phyloP scores from a whole-genome alignment of 1,140 invertebrate genomes.

The Zaprionus ghesquierei region DNA sequence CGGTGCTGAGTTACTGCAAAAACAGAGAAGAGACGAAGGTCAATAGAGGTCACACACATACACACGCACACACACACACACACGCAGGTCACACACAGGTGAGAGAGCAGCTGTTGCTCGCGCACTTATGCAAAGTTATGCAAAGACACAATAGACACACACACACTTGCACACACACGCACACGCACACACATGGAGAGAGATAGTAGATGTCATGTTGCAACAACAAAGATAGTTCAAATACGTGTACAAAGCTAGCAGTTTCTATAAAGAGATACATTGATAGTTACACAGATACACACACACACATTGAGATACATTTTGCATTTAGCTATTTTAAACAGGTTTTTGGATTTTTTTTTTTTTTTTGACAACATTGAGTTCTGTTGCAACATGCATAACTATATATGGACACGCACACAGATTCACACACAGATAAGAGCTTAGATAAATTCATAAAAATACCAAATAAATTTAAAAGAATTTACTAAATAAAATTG shows the following conservation, averaged over 20 bases:
- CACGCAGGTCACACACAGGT: not conserved
- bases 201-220: constrained; percentile 45
- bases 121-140: constrained; percentile 20
- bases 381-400: constrained; percentile 32
- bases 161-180: constrained; percentile 38
- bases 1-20: constrained; percentile 83
- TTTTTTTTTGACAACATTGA: constrained; percentile 12
- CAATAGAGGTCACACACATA: constrained; percentile 1
- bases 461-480: not conserved
- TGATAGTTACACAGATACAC: constrained; percentile 5
- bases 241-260: not conserved
- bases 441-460: not conserved
- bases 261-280: constrained; percentile 10
- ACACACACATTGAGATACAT: constrained; percentile 12
- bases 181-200: constrained; percentile 8
- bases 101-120: not conserved
- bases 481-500: not conserved
- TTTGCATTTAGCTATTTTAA: not conserved
- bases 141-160: constrained; percentile 2
- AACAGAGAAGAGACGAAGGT: constrained; percentile 21
- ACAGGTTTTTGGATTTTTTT: too few relatives aligned
- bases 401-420: constrained; percentile 22
- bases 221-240: constrained; percentile 42
- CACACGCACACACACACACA: not conserved
- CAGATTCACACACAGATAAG: not conserved